Percentiles rank a stretch among this genome's conserved stretches.
These are phyloP conservation scores for Tolmerus cingulatus DNA, from an alignment of 2,888 invertebrate genomes.

Conservation along the genomic window DNA sequence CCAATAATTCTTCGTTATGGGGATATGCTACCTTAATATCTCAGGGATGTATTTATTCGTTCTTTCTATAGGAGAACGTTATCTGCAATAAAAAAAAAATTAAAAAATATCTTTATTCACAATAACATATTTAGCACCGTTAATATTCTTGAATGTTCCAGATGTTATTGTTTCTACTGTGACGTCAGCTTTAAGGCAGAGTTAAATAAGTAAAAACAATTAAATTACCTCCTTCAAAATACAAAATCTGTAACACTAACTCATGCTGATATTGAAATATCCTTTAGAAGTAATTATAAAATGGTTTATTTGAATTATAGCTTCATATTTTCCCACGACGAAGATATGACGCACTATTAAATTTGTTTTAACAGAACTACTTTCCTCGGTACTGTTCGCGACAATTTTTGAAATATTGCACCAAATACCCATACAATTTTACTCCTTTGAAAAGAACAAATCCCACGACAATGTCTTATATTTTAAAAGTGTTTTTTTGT, in stretches of 20 bases:
- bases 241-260: constrained; percentile 60
- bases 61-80: constrained; percentile 61
- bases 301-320: constrained; percentile 70
- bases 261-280: constrained; percentile 68
- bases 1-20: constrained; percentile 60
- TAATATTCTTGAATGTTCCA: constrained; percentile 67
- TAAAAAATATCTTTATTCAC: constrained; percentile 61
- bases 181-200: constrained; percentile 64
- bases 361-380: constrained; percentile 69
- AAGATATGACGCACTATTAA: constrained; percentile 67
- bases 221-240: not conserved
- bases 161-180: constrained; percentile 68
- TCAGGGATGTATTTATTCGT: constrained; percentile 69
- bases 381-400: constrained; percentile 66
- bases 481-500: constrained; percentile 58
- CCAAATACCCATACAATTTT: constrained; percentile 67
- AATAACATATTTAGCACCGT: constrained; percentile 67
- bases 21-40: constrained; percentile 65
- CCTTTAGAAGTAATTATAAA: constrained; percentile 71
- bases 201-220: not conserved
- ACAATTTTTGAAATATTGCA: constrained; percentile 68
- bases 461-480: constrained; percentile 55
- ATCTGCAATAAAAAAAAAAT: constrained; percentile 51
- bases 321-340: constrained; percentile 69
- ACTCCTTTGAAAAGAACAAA: constrained; percentile 65